Base-by-base conservation (phyloP, 2,113 vertebrate species). In the Poicephalus gulielmi region DNA sequence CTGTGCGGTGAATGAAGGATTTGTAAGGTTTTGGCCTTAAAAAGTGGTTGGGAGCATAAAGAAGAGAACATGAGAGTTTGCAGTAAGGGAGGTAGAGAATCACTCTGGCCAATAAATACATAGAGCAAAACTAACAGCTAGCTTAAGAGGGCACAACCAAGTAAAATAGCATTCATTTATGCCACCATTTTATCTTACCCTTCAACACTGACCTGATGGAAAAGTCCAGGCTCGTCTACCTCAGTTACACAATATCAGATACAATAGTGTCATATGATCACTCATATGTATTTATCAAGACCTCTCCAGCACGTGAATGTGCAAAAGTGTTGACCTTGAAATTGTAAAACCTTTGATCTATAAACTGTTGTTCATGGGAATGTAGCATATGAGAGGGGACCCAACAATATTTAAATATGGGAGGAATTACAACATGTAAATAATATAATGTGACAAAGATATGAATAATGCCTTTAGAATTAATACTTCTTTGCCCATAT, bases 1-100 rank as follows among this genome's bases (percentile, higher is more conserved):
- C 90, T 79, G 69, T 11, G 55, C 69, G 86, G 71, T 95, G 92
- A 96, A 96, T 92, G 93, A 92, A 96, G 85, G 86, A 88, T 85
- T 93, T 95, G 88, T 97, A 94, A 88, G 50, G 44, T 92, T 96
- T 93, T 96, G 86, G 95, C 73, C 90, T 88, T 96, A 78, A 82
- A 93, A 86, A 84, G 80, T 92, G 55, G 27, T 66, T 88, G 68
- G 33, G 55, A 92, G 33, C 0, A 2, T 75, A 88, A 93, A 91
- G 80, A 52, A 86, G 76, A 88, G 83, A 95, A 94, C 83, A 94
- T 62, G 73, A 81, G 78, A 83, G 33, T 79, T 86, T 88, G 55
- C 73, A 76, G 83, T 90, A 68, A 84, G 80, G 73, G 85, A 93
- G 64, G 82, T 50, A 92, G 27, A 92, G 35, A 88, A 44, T 59